Conservation (phyloP, 2,888 invertebrate genomes). For the Dasysyrphus tricinctus region DNA sequence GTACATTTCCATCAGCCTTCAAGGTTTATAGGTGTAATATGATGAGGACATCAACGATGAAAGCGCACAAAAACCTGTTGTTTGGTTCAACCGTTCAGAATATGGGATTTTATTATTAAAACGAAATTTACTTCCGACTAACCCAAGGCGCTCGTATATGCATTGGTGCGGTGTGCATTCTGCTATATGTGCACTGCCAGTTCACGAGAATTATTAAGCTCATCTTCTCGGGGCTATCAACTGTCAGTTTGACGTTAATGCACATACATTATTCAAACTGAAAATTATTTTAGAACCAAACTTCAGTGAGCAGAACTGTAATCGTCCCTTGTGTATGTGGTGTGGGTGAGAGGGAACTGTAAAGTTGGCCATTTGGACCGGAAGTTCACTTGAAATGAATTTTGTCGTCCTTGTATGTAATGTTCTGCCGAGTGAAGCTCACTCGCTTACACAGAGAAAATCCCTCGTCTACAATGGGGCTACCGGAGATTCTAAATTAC, state of each 20-base stretch:
- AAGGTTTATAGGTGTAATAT: neutral
- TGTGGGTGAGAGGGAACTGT: neutral
- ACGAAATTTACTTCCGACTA: constrained; percentile 57
- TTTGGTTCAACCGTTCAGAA: constrained; percentile 25
- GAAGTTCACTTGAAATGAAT: constrained; percentile 49
- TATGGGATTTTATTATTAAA: constrained; percentile 52
- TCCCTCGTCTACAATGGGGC: constrained; percentile 28
- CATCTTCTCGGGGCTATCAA: constrained; percentile 50
- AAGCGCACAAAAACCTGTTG: constrained; percentile 31
- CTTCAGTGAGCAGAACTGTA: neutral
- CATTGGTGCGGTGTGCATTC: neutral
- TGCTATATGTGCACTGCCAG: neutral
- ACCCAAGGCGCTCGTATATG: neutral
- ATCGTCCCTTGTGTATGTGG: neutral
- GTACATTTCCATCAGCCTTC: too few relatives aligned
- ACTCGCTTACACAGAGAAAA: neutral
- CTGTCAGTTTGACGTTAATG: constrained; percentile 49
- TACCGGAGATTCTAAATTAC: constrained; percentile 46
- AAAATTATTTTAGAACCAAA: constrained; percentile 49
- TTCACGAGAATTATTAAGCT: constrained; percentile 11
- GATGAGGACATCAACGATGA: neutral
- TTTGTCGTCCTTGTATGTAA: neutral
- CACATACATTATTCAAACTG: constrained; percentile 56
- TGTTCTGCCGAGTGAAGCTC: neutral
- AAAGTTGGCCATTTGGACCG: constrained; percentile 33